These are phyloP conservation scores for Cynaeus angustus DNA, from an alignment of 2,888 invertebrate genomes.

Conservation along the genomic window DNA sequence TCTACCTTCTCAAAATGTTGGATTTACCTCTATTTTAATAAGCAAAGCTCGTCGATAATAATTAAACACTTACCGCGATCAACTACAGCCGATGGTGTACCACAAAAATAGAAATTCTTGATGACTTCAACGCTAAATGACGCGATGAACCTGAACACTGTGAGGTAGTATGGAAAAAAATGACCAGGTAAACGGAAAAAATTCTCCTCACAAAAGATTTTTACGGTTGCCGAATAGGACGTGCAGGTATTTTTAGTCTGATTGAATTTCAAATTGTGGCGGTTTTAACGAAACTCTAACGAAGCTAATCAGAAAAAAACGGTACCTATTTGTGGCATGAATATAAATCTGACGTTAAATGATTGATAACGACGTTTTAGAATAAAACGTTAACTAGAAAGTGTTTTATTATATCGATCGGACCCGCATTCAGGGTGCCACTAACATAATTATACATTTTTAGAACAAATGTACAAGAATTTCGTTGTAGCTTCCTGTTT, in stretches of 20 bases:
- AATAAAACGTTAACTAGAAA: slow-evolving; percentile 1
- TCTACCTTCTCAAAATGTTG: slow-evolving; percentile 58
- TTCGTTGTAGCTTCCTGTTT: background rate
- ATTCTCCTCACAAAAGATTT: slow-evolving; percentile 31
- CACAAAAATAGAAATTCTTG: slow-evolving; percentile 3
- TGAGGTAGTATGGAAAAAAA: slow-evolving; percentile 21
- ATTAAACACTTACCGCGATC: background rate
- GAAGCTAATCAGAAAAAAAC: background rate
- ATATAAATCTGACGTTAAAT: background rate
- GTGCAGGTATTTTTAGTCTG: slow-evolving; percentile 19
- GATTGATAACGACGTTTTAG: background rate
- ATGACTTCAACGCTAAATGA: slow-evolving; percentile 45
- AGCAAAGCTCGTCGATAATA: slow-evolving; percentile 20
- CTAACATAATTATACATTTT: background rate
- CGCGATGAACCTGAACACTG: slow-evolving; percentile 37
- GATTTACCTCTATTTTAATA: slow-evolving; percentile 37
- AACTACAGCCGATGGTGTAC: background rate
- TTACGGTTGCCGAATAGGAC: slow-evolving; percentile 22
- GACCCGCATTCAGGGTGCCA: slow-evolving; percentile 32
- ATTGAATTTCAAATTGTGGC: slow-evolving; percentile 18
- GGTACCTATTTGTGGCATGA: background rate
- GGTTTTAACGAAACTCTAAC: slow-evolving; percentile 3
- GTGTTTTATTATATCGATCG: slow-evolving; percentile 3
- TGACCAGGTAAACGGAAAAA: slow-evolving; percentile 37
- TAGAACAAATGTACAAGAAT: background rate